Evolutionary conservation across 64 coral and sea anemone species (phyloP), one percentile per base, ranked within the genome.

Genomic region (Cladopsammia gracilis): DNA sequence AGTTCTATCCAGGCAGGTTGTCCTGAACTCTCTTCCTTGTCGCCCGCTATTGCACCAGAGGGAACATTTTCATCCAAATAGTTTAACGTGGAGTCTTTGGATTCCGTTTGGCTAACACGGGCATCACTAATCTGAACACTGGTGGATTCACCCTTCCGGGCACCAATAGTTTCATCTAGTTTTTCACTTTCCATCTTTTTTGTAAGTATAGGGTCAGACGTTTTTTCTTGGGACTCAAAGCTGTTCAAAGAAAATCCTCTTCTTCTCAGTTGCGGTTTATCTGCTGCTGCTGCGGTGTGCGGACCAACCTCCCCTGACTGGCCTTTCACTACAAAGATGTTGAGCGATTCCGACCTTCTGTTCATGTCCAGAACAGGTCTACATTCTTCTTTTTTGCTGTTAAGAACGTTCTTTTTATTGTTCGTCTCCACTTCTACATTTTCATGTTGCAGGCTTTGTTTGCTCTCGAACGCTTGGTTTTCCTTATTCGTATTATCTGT

Each of bases 1-100:
- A 83, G 71, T 46, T 75, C 75, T 56, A 98, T 73, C 96, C 96
- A 98, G 1, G 83, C 20, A 6, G 96, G 96, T 45, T 81, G 62
- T 11, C 57, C 62, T 57, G 45, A 71, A 44, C 20, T 49, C 18
- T 68, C 54, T 3, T 64, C 67, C 5, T 88, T 43, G 18, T 83
- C 75, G 7, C 9, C 5, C 1, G 48, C 44, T 24, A 22, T 51
- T 20, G 53, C 7, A 56, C 53, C 5, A 10, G 12, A 12, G 1
- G 12, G 12, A 56, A 10, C n/a, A 34, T 85, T 46, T 49, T 44
- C 72, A 75, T 75, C 72, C 3, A 18, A 75, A 75, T 7, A 18
- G 18, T 66, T 44, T 3, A 44, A 42, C 0, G 10, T 14, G 20
- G 18, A 25, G 12, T 2, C 80, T 50, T n/a, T 20, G 20, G 79